Evolutionary conservation across 2,797 vertebrate genomes (phyloP).

Genomic region (Phataginus tricuspis): DNA sequence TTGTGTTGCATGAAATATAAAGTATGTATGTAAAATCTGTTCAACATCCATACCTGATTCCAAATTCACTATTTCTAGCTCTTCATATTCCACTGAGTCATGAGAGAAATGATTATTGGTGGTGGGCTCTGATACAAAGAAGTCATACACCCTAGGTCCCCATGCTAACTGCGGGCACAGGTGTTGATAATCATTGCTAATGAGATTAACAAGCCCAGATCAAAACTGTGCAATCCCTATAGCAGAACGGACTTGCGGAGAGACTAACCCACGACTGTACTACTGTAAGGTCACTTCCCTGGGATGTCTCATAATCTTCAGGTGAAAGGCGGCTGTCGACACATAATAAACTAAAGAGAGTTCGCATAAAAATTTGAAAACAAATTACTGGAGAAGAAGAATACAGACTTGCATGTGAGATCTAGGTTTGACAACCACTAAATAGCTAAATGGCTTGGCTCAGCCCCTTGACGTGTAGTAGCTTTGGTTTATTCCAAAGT

Average conservation of each 20-base stretch:
- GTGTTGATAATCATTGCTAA: slow-evolving; percentile 75
- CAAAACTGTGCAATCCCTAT: slow-evolving; percentile 68
- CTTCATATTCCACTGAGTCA: background rate
- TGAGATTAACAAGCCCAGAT: slow-evolving; percentile 80
- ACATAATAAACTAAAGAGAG: slow-evolving; percentile 59
- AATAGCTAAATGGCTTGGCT: background rate
- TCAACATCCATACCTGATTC: background rate
- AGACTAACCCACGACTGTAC: slow-evolving; percentile 36
- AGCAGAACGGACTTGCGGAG: slow-evolving; percentile 53
- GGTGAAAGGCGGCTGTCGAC: slow-evolving; percentile 64
- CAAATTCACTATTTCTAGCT: background rate
- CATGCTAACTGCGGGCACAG: slow-evolving; percentile 56
- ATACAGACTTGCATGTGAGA: background rate
- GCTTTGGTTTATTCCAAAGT: background rate
- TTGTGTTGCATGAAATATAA: background rate
- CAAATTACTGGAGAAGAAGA: background rate
- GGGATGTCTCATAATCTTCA: slow-evolving; percentile 57
- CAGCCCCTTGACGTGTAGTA: background rate
- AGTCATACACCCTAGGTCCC: background rate
- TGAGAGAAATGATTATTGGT: background rate
- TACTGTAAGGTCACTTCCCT: slow-evolving; percentile 70
- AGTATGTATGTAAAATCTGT: background rate
- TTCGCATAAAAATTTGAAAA: slow-evolving; percentile 20
- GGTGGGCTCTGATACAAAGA: slow-evolving; percentile 28
- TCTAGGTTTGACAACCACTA: background rate